Conservation (phyloP, 2,113 vertebrate genomes). For the Cinclus mexicanus region DNA sequence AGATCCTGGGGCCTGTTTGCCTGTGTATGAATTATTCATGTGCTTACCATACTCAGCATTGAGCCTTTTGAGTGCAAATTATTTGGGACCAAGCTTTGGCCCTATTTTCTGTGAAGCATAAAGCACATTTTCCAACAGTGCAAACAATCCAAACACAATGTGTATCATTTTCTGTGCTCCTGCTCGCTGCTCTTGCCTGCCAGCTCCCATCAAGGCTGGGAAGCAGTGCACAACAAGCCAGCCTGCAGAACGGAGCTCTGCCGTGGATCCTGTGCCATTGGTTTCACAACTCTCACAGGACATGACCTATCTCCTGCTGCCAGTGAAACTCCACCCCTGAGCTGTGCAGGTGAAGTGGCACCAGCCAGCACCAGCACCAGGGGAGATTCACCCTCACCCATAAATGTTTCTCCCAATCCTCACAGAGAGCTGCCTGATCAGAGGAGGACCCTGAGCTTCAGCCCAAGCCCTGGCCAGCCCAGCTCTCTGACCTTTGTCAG, state of each 20-base stretch:
- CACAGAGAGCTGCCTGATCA: neutral
- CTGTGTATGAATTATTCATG: neutral
- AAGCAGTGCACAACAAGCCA: neutral
- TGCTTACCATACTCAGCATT: neutral
- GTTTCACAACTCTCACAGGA: neutral
- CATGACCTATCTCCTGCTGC: neutral
- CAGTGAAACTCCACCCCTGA: neutral
- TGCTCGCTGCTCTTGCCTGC: neutral
- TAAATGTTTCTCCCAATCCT: neutral
- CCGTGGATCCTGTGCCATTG: neutral
- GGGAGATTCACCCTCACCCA: neutral
- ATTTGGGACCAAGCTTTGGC: neutral
- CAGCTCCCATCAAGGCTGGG: neutral
- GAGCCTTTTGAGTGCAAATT: conserved; percentile 3
- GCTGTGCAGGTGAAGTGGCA: neutral
- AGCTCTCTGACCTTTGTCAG: neutral
- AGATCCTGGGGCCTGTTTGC: neutral
- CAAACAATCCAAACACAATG: neutral
- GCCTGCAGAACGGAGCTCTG: accelerated
- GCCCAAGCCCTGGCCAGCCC: neutral
- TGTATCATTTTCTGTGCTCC: neutral
- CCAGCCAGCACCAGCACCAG: neutral
- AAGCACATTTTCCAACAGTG: neutral
- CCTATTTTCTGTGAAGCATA: neutral
- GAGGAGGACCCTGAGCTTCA: neutral